Evolutionary conservation across 2,113 vertebrate genomes (phyloP), one percentile per base, ranked within the genome.

Genomic region (Formicarius rufipectus): DNA sequence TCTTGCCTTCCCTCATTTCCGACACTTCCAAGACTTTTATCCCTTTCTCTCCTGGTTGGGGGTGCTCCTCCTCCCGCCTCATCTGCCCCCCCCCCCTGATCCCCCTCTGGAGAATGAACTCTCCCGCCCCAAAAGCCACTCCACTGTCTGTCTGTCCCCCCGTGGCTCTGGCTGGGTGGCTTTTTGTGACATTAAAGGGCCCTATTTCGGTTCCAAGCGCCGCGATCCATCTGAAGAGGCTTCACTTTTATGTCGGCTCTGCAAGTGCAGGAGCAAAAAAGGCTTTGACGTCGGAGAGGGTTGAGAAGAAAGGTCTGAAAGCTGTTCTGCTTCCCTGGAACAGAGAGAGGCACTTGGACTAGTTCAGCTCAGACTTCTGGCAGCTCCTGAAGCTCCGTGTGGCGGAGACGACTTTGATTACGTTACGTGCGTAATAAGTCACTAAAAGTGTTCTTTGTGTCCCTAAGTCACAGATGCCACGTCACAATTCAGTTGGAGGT

Each of bases 241-340:
- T 68, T 90, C 0, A 4, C 23, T 92, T 77, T 81, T 39, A 40
- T 21, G 16, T 64, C 14, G 66, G 63, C 92, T 92, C 75, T 81
- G 31, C 22, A 47, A 92, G 78, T 27, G 47, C 33, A 33, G 79
- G 59, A 90, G 82, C 28, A 37, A 25, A 91, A 90, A 82, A 83
- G 49, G 76, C 73, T 89, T 96, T 93, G 89, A 67, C 5, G 2
- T 42, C 47, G 79, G 31, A 45, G 55, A 90, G 89, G 64, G 42
- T n/a, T 35, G 28, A 83, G 79, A 88, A 84, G 76, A 80, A 94
- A 94, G 78, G 55, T 81, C 80, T 94, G 39, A 62, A 37, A 91
- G 75, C 87, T 83, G 67, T 80, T 96, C 94, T 83, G 63, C 77
- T 95, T 73, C 53, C 17, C 87, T 96, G 95, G 91, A 93, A 85